Conservation (phyloP, 2,113 vertebrate genomes). For the Dromaius novaehollandiae region DNA sequence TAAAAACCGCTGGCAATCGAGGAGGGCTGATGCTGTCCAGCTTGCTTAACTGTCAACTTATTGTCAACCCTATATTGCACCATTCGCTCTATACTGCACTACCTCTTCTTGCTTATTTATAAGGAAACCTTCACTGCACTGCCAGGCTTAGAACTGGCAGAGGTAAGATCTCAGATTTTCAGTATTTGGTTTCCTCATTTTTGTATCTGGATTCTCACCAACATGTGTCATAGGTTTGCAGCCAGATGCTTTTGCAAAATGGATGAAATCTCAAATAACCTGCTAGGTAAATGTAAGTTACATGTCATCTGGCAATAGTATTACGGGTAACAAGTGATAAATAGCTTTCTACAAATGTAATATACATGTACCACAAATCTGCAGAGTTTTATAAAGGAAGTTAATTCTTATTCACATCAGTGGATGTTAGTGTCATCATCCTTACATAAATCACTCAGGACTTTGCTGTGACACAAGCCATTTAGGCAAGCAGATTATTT, state of each 20-base stretch:
- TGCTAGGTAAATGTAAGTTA: slow-evolving; percentile 3
- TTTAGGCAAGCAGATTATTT: neutral
- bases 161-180: neutral
- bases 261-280: slow-evolving; percentile 21
- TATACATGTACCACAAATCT: neutral
- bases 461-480: neutral
- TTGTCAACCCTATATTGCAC: rapidly evolving
- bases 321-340: slow-evolving; percentile 42
- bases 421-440: neutral
- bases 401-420: neutral
- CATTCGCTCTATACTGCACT: neutral
- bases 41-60: neutral
- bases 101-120: neutral
- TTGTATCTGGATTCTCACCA: neutral
- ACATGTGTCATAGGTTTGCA: neutral
- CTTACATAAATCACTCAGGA: neutral
- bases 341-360: neutral
- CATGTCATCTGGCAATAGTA: neutral
- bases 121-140: neutral
- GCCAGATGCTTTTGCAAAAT: slow-evolving; percentile 53
- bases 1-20: neutral
- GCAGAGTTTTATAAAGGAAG: neutral
- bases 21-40: neutral
- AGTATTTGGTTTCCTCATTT: neutral
- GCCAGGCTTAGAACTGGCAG: neutral